Evolutionary conservation across 2,113 vertebrate genomes (phyloP), one percentile per base, ranked within the genome.

Genomic region (Megatriorchis doriae): DNA sequence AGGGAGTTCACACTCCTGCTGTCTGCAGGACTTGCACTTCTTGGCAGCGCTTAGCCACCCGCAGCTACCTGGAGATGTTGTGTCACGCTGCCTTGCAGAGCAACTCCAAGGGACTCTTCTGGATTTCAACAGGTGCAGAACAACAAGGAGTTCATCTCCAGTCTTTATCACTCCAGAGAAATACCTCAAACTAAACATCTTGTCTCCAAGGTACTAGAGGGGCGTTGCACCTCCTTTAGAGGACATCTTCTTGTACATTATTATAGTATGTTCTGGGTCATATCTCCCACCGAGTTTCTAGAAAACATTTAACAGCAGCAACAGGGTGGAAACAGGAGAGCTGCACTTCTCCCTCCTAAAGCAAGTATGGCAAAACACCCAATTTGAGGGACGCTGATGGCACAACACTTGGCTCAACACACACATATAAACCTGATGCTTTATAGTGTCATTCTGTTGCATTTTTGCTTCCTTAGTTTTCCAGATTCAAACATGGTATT

Each of bases 191-290:
- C 7, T 18, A 62, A 74, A 4, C 8, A 11, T 34, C 56, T 79
- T n/a, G 16, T 59, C 34, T 72, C 13, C 0, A 0, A 56, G 19
- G 34, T 53, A 56, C 40, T 18, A n/a, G 6, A 52, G 36, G 66
- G 26, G 11, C 3, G 59, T 27, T 4, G 3, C 1, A 0, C 17
- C 36, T 67, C 77, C 59, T 77, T 61, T 25, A 61, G 40, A 45
- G 48, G 5, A 40, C 8, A 52, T 26, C 10, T 16, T 47, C 29
- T 47, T 67, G 8, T 9, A 9, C 13, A 1, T 47, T 32, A 7
- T 53, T 65, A 8, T 27, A 31, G 12, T 1, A 32, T 18, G 8
- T 42, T 72, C 55, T 36, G 23, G 21, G n/a, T 42, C 7, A 14
- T 40, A 16, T 31, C 23, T 84, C 55, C 32, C 53, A 55, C 31